phyloP scores from a whole-genome alignment of 1,140 invertebrate genomes.

The Copidosoma floridanum region DNA sequence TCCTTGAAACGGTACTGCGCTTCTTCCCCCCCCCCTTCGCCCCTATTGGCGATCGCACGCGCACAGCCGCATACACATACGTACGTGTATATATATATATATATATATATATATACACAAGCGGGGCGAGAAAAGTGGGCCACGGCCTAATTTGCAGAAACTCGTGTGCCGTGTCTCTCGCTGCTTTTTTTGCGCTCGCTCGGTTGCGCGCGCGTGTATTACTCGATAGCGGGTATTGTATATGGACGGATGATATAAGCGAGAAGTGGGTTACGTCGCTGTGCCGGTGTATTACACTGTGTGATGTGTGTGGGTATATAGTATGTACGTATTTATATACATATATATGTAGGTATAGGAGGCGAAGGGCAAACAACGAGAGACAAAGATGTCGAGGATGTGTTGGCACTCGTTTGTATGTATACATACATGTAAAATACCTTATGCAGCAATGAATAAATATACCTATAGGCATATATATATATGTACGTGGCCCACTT shows the following conservation, averaged over 20 bases:
- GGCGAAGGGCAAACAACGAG: not conserved
- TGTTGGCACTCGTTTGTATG: too few relatives aligned
- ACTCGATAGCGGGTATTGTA: too few relatives aligned
- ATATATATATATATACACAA: too few relatives aligned
- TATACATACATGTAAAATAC: too few relatives aligned
- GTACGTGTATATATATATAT: too few relatives aligned
- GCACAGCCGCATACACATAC: too few relatives aligned
- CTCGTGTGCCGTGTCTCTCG: slow-evolving; percentile 14
- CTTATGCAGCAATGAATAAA: too few relatives aligned
- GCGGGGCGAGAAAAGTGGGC: slow-evolving; percentile 45
- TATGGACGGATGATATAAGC: too few relatives aligned
- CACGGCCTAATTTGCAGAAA: slow-evolving; percentile 53
- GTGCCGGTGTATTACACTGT: too few relatives aligned
- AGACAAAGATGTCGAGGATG: not conserved
- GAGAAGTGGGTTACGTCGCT: not conserved
- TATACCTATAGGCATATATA: too few relatives aligned
- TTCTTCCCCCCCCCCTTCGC: not conserved
- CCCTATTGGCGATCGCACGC: too few relatives aligned
- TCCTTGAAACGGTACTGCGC: slow-evolving; percentile 19
- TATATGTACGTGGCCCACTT: not conserved
- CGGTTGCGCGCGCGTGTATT: not conserved
- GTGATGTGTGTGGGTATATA: too few relatives aligned
- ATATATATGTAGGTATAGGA: not conserved
- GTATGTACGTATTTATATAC: not conserved
- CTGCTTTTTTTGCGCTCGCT: not conserved